Evolutionary conservation across 2,888 invertebrate species (phyloP).

Genomic region (Ypsolopha scabrella): DNA sequence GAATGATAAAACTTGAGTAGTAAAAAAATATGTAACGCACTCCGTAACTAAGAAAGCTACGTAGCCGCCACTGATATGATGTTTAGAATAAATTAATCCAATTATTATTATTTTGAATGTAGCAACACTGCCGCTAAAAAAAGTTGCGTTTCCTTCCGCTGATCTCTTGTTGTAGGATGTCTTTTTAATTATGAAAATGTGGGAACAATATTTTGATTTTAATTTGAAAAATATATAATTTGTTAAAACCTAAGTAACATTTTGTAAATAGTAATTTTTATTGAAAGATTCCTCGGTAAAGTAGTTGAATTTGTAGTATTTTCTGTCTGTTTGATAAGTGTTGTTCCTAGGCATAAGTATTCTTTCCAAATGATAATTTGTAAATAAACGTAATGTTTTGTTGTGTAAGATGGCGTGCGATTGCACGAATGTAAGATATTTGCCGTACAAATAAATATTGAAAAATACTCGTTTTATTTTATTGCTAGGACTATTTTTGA

Average conservation of each 20-base stretch:
- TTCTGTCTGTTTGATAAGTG: background rate
- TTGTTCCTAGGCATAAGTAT: background rate
- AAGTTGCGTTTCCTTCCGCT: background rate
- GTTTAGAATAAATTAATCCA: background rate
- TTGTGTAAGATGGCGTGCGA: background rate
- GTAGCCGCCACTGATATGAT: background rate
- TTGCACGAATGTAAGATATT: constrained; percentile 2
- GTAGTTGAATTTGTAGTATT: background rate
- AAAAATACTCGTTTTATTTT: background rate
- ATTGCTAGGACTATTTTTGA: no score
- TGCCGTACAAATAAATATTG: constrained; percentile 9
- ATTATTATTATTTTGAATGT: background rate
- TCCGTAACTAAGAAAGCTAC: no score
- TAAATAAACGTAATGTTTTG: constrained; percentile 9
- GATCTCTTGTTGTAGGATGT: background rate
- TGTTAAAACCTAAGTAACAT: constrained; percentile 3
- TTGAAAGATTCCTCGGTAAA: background rate
- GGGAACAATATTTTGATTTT: constrained; percentile 18
- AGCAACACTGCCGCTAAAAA: constrained; percentile 1
- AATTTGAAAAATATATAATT: constrained; percentile 5
- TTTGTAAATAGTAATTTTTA: constrained; percentile 5
- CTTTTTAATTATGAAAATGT: constrained; percentile 11
- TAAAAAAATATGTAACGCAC: no score
- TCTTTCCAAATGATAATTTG: constrained; percentile 8
- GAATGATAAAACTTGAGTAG: no score